phyloP scores from a whole-genome alignment of 2,888 invertebrate species.

The Sabatieria punctata region DNA sequence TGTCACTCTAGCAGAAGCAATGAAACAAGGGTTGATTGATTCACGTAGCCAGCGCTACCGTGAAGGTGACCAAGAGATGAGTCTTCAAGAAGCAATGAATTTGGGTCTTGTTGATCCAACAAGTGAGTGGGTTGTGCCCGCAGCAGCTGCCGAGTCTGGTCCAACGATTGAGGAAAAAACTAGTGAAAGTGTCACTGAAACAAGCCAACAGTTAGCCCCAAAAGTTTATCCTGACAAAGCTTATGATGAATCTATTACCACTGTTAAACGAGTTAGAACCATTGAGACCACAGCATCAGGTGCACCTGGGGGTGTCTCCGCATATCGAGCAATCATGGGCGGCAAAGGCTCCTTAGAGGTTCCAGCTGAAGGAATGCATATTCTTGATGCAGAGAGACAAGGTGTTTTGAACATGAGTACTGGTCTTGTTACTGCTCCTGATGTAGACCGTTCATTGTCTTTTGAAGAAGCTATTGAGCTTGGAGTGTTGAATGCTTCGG shows the following conservation, averaged over 20 bases:
- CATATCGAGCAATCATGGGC: constrained; percentile 1
- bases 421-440: constrained; percentile 64
- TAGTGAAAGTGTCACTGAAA: constrained; percentile 6
- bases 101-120: constrained; percentile 13
- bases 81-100: constrained; percentile 22
- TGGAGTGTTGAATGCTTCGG: constrained; percentile 60
- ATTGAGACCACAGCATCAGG: constrained; percentile 7
- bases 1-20: constrained; percentile 56
- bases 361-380: constrained; percentile 60
- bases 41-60: constrained; percentile 39
- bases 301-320: constrained; percentile 3
- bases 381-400: constrained; percentile 59
- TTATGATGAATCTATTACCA: constrained; percentile 7
- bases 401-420: constrained; percentile 58
- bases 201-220: neutral
- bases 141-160: neutral
- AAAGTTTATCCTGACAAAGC: neutral
- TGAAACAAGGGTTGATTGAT: constrained; percentile 55
- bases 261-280: neutral
- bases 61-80: constrained; percentile 13
- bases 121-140: constrained; percentile 12
- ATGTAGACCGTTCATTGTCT: constrained; percentile 60
- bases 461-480: constrained; percentile 66
- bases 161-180: constrained; percentile 5
- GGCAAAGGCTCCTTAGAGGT: constrained; percentile 41